Conservation (phyloP, 2,888 invertebrate species). For the Drosophila helvetica region DNA sequence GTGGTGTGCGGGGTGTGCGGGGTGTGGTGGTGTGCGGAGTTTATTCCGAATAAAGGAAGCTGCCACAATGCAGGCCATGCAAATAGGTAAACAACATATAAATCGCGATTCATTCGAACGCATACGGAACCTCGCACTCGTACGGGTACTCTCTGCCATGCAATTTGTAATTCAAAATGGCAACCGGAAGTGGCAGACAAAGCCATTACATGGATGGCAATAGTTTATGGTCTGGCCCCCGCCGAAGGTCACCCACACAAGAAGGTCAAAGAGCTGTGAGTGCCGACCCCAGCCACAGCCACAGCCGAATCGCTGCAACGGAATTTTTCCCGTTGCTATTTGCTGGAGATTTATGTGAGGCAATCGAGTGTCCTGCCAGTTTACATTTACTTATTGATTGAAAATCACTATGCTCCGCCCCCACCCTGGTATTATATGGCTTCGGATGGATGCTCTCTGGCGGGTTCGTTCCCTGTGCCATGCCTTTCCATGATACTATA, state of each 20-base stretch:
- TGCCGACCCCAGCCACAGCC: no score
- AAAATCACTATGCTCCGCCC: neutral
- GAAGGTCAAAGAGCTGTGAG: slow-evolving; percentile 18
- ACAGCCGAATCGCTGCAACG: no score
- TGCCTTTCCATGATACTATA: no score
- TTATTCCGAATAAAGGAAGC: neutral
- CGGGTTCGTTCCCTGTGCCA: no score
- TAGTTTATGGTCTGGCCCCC: slow-evolving; percentile 9
- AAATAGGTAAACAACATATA: slow-evolving; percentile 9
- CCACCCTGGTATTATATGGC: no score
- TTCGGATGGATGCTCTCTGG: no score
- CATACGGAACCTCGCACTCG: no score
- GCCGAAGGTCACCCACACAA: neutral
- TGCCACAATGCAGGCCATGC: slow-evolving; percentile 3
- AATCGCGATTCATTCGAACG: slow-evolving; percentile 16
- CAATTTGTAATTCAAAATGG: slow-evolving; percentile 49
- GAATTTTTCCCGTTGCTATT: neutral
- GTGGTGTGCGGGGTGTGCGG: neutral
- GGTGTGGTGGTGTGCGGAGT: neutral
- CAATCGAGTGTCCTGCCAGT: slow-evolving; percentile 10
- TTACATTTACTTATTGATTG: slow-evolving; percentile 29
- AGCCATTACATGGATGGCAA: slow-evolving; percentile 30
- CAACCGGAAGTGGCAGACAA: slow-evolving; percentile 46
- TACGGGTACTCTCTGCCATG: slow-evolving; percentile 1
- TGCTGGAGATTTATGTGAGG: slow-evolving; percentile 7